Evolutionary conservation across 2,888 invertebrate genomes (phyloP).

Genomic region (Agrochola litura): DNA sequence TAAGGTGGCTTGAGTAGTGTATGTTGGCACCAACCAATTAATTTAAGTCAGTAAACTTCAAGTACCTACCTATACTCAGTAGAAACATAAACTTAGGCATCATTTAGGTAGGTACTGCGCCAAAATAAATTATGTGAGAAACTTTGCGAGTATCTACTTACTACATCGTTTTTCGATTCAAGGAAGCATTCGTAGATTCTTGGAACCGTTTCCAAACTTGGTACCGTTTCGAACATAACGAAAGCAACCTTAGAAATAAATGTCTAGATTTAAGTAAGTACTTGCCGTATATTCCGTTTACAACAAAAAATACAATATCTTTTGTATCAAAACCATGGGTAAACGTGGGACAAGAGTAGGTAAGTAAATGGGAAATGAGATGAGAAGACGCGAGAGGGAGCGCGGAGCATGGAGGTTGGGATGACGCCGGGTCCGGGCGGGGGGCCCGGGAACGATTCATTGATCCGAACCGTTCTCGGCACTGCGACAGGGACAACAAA

Average conservation of each 20-base stretch:
- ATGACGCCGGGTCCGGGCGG: conserved; percentile 79
- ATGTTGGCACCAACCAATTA: background rate
- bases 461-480: conserved; percentile 89
- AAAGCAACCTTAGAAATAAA: background rate
- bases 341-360: conserved; percentile 52
- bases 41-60: background rate
- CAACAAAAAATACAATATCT: conserved; percentile 42
- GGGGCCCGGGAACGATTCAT: conserved; percentile 88
- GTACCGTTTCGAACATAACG: background rate
- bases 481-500: conserved; percentile 81
- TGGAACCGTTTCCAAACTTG: background rate
- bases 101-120: background rate
- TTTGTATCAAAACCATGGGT: conserved; percentile 49
- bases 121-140: background rate
- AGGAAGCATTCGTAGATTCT: conserved; percentile 2
- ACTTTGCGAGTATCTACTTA: background rate
- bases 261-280: too few species aligned
- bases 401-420: conserved; percentile 71
- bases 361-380: conserved; percentile 66
- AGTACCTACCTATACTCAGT: background rate
- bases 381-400: conserved; percentile 72
- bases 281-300: conserved; percentile 21
- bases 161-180: background rate
- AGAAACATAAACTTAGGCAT: background rate
- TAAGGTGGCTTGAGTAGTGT: background rate